Evolutionary conservation across 2,888 invertebrate genomes (phyloP), one percentile per base, ranked within the genome.

Genomic region (Eudemis profundana): DNA sequence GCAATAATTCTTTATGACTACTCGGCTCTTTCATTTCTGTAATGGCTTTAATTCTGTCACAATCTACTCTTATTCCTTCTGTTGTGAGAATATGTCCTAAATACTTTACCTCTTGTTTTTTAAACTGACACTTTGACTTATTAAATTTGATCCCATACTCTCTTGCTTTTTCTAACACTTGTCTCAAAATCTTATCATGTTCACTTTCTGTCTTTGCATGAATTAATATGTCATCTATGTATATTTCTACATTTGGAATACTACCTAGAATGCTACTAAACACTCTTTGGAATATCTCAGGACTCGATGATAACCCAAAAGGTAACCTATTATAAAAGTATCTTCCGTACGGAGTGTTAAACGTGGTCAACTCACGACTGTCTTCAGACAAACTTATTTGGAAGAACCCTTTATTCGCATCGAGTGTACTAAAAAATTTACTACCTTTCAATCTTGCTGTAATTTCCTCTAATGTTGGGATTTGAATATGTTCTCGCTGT

Each of bases 401-500:
- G 21, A 46, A 46, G 21, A 46, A 46, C n/a, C 46, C 46, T 46
- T 46, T 46, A n/a, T 46, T 21, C 1, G 46, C 46, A 46, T 46
- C 46, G 7, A 46, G 21, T 17, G 46, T 46, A n/a, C 46, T 46
- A 4, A 46, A 46, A 46, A 8, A 23, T 23, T 46, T 46, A 23
- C 46, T 46, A 23, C 46, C 46, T 46, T 23, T 46, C 5, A 46
- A 3, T 46, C 21, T 46, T 12, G 46, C 46, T 46, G 46, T 46
- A 8, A 46, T 46, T 12, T 46, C 46, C 14, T 27, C 47, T 14
- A 47, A 47, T 8, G 46, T 47, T 4, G 47, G 47, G 2, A 57
- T 57, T 12, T 23, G 21, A 4, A 57, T 44, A 8, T 57, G 57
- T 29, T 57, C 57, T 46, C 57, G 44, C 17, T 57, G 57, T 12